phyloP scores from a whole-genome alignment of 2,113 vertebrate genomes.

The Gorsachius goisagi region DNA sequence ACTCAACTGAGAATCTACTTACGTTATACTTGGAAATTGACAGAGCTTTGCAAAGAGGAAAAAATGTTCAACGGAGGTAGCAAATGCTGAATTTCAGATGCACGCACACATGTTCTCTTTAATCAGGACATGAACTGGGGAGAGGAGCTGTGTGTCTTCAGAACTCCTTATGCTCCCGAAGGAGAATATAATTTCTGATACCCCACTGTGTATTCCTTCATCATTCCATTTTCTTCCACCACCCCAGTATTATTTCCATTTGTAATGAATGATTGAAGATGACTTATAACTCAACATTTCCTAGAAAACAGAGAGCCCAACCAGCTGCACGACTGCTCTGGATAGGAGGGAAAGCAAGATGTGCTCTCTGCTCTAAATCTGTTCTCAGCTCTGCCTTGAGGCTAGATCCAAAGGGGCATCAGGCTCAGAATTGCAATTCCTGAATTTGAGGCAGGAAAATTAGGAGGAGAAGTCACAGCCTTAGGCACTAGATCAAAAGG shows the following conservation, averaged over 20 bases:
- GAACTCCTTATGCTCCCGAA: not conserved
- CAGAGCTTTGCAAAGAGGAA: not conserved
- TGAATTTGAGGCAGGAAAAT: not conserved
- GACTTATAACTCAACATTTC: not conserved
- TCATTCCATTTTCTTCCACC: not conserved
- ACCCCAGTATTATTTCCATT: not conserved
- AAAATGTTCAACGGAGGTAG: not conserved
- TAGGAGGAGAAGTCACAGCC: not conserved
- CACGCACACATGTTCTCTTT: rapidly evolving
- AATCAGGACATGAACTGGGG: not conserved
- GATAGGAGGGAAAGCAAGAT: not conserved
- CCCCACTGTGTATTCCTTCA: not conserved
- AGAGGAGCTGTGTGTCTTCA: not conserved
- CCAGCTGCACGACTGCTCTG: not conserved
- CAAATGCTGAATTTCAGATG: not conserved
- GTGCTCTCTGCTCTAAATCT: not conserved
- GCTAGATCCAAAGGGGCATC: not conserved
- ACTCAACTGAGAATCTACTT: not conserved
- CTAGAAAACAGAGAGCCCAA: not conserved
- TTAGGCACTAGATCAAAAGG: not conserved
- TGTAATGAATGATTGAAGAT: not conserved
- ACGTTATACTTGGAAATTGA: not conserved
- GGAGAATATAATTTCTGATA: not conserved
- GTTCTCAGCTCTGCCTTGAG: not conserved
- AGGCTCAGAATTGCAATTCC: not conserved